Base-by-base conservation (phyloP, 2,888 invertebrate species). In the Noctua comes region DNA sequence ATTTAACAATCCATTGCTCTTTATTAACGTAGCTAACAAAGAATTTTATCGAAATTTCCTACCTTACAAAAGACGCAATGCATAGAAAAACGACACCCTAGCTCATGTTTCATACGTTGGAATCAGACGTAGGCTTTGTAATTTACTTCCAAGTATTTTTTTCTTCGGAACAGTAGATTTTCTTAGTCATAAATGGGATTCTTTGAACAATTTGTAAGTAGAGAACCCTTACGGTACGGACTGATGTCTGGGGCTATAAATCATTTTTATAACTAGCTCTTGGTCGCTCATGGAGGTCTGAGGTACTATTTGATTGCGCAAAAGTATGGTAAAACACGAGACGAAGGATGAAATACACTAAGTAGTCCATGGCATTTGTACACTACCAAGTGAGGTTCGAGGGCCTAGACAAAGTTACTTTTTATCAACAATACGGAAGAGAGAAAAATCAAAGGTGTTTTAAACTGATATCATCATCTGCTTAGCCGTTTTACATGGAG, bases 161-260 rank as follows among this genome's bases (percentile, higher is more conserved):
- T 85, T 71, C 77, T 69, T 74, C 54, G 54, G 48, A 86, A 77
- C 68, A 46, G 68, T 69, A 66, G 43, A 85, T 77, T 85, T 77
- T 74, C 68, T 62, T 65, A 76, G 62, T 71, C 77, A 68, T 81
- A 77, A 81, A 85, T 75, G 70, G 51, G 62, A 72, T 77, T 86
- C 77, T 72, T 68, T 86, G 71, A 77, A 73, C 77, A 73, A 82
- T 82, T 82, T 77, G 82, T 86, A 86, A 85, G 43, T 70, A 48
- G 59, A 70, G 40, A 43, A 71, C 69, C 48, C 65, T 69, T 71
- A 80, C 21, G 74, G 80, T 71, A 80, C 21, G 74, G 80, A 70
- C n/a, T 76, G 72, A 85, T 76, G 62, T 62, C 66, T 73, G 57
- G 40, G 54, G 69, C 46, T 76, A 73, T 82, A 81, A 85, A 85